Evolutionary conservation across 1,140 invertebrate species (phyloP), one percentile per base, ranked within the genome.

Genomic region (Venustaconcha ellipsiformis): DNA sequence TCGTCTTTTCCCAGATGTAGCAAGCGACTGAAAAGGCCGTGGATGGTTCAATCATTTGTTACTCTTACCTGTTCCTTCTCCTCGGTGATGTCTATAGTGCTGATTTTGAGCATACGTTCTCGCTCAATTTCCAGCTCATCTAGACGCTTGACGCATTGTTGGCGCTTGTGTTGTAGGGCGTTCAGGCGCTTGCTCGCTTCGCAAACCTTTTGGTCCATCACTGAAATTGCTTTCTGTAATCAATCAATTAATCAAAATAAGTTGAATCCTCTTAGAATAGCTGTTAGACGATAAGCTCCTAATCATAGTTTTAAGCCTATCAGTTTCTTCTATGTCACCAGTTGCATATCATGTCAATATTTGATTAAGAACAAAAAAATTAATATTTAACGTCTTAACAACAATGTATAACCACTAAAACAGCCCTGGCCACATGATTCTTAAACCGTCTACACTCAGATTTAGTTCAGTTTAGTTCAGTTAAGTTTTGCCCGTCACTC

Each of bases 141-240:
- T 6, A 79, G 67, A n/a, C 68, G 57, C 14, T 69, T 70, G 23
- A 70, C 64, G 64, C 72, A 68, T 23, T 78, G 76, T 26, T 69
- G 66, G 13, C 59, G 20, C 48, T 82, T 70, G 70, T 81, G 71
- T 37, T 76, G 67, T 30, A 81, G n/a, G 1, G 57, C 55, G 68
- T 84, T 84, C 37, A 81, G 59, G 13, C 71, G 70, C 20, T 84
- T 84, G 58, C 64, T 82, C 5, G 79, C 75, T 62, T 82, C 78
- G 60, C 79, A 80, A 0, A 78, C 78, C 57, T 81, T 81, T 58
- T 81, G 79, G 48, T 84, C 83, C 81, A 84, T 82, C n/a, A 62
- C 78, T 26, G 63, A 30, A 1, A 80, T 79, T 12, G 81, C 77
- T 78, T 80, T 68, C 83, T 84, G 73, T 30, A 66, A 67, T 13